Percentiles rank a stretch among this genome's conserved stretches.
Conservation (phyloP, 2,888 invertebrate species). For the Malthinus flaveolus region DNA sequence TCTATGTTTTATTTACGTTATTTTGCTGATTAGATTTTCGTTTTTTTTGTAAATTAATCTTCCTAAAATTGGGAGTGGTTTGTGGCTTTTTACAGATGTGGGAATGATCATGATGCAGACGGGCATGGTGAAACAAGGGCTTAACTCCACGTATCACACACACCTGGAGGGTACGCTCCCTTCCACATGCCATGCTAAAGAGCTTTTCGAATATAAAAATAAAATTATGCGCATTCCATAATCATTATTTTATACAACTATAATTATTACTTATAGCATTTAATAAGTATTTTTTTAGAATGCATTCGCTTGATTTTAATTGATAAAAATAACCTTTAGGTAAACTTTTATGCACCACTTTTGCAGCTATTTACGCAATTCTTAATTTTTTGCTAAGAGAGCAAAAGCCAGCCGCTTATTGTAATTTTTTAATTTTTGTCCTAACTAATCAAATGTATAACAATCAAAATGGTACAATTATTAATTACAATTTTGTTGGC, state of each 20-base stretch:
- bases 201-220: constrained; percentile 11
- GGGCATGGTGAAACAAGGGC: constrained; percentile 91
- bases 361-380: constrained; percentile 15
- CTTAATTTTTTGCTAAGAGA: constrained; percentile 3
- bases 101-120: constrained; percentile 97
- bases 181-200: constrained; percentile 33
- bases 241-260: constrained; percentile 13
- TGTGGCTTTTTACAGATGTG: constrained; percentile 85
- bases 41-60: constrained; percentile 32
- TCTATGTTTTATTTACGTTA: constrained; percentile 18
- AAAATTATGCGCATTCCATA: constrained; percentile 13
- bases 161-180: constrained; percentile 79
- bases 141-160: constrained; percentile 68
- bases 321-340: constrained; percentile 6
- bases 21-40: constrained; percentile 31
- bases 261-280: neutral
- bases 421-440: constrained; percentile 2
- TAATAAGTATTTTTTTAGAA: neutral
- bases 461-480: too few relatives aligned
- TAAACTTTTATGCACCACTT: constrained; percentile 11
- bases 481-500: too few relatives aligned
- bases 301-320: neutral
- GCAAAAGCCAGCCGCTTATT: constrained; percentile 1
- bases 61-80: constrained; percentile 42
- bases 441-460: too few relatives aligned